Percentiles rank a stretch among this genome's conserved stretches.
These are phyloP conservation scores for Amblyornis subalaris DNA, from an alignment of 2,113 vertebrate species.

Conservation along the genomic window DNA sequence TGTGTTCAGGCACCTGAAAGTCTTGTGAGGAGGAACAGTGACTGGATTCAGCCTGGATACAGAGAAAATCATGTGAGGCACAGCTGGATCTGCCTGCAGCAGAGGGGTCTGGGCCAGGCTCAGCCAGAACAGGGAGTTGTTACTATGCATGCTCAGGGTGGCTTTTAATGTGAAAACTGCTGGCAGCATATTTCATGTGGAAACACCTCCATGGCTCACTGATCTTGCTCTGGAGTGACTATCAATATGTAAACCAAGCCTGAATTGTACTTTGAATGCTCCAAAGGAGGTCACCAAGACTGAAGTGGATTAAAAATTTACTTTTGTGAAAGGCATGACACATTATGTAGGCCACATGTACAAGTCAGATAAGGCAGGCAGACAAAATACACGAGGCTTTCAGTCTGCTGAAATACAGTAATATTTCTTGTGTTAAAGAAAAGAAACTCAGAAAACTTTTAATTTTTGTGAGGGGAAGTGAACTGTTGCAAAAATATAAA, in stretches of 20 bases:
- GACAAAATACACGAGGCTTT: background rate
- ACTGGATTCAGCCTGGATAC: background rate
- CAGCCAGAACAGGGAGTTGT: background rate
- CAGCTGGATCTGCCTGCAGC: background rate
- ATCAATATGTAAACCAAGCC: slow-evolving; percentile 49
- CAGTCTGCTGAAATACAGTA: background rate
- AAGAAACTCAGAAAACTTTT: background rate
- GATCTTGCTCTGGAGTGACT: background rate
- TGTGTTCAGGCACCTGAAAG: background rate
- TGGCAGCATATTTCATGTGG: background rate
- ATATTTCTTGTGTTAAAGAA: background rate
- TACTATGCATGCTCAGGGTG: background rate
- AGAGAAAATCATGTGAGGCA: background rate
- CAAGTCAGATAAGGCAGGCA: background rate
- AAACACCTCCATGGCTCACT: slow-evolving; percentile 1
- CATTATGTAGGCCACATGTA: background rate
- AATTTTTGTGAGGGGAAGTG: background rate
- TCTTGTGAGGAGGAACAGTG: background rate
- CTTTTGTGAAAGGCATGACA: background rate
- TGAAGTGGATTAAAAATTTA: slow-evolving; percentile 33
- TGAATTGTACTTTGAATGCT: slow-evolving; percentile 45
- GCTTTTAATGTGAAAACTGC: background rate
- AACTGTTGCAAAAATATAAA: background rate
- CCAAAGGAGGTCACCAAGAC: slow-evolving; percentile 39
- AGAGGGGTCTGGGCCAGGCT: background rate